Evolutionary conservation across 2,888 invertebrate genomes (phyloP).

Genomic region (Campaea margaritaria): DNA sequence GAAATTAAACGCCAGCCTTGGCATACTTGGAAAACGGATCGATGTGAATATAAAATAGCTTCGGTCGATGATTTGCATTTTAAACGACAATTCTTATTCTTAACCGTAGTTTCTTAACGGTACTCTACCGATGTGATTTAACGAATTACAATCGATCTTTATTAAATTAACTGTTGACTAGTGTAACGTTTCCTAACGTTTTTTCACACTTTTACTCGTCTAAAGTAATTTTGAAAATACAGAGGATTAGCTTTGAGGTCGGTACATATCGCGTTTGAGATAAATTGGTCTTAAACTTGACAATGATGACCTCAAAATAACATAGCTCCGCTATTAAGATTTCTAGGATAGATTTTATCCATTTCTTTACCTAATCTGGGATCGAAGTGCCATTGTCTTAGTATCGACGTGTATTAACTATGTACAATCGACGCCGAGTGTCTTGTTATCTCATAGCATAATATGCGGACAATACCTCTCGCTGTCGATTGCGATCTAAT

Average conservation of each 20-base stretch:
- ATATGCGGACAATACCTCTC: constrained; percentile 2
- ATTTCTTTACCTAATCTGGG: constrained; percentile 53
- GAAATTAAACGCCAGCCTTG: constrained; percentile 28
- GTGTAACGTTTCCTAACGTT: constrained; percentile 23
- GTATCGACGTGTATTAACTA: constrained; percentile 39
- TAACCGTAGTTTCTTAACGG: constrained; percentile 40
- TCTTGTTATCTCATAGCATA: not conserved
- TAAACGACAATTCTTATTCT: constrained; percentile 32
- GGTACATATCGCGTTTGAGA: constrained; percentile 59
- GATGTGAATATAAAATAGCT: constrained; percentile 26
- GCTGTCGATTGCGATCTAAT: constrained; percentile 29
- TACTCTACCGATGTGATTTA: constrained; percentile 33
- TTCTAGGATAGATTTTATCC: constrained; percentile 43
- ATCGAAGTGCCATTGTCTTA: constrained; percentile 72
- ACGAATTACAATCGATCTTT: constrained; percentile 23
- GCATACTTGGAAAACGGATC: constrained; percentile 22
- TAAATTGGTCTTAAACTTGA: constrained; percentile 39
- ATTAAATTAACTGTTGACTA: constrained; percentile 26
- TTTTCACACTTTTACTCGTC: constrained; percentile 34
- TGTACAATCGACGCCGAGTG: constrained; percentile 27
- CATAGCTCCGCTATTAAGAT: constrained; percentile 48
- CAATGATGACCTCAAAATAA: constrained; percentile 46
- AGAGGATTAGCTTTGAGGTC: constrained; percentile 41
- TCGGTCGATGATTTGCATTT: constrained; percentile 46
- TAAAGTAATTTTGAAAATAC: constrained; percentile 35